Conservation (phyloP, 1,140 invertebrate genomes). For the Arion vulgaris region DNA sequence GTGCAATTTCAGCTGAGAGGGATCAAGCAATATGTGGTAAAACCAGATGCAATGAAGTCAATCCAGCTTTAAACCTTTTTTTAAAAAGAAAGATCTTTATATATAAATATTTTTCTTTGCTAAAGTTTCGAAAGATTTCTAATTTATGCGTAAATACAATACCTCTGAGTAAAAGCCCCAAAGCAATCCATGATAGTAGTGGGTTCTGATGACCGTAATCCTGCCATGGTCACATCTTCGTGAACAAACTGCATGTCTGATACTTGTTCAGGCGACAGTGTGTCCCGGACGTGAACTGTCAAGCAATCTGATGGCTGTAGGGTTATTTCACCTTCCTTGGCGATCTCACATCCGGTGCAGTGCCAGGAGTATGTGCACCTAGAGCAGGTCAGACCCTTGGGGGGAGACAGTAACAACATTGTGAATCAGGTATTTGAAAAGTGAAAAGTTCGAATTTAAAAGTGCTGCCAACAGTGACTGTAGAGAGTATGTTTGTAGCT, state of each 20-base stretch:
- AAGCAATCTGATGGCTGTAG: slow-evolving; percentile 78
- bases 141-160: background rate
- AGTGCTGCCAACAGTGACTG: background rate
- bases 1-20: too few species aligned
- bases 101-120: too few species aligned
- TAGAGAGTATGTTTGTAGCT: too few species aligned
- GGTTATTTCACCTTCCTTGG: slow-evolving; percentile 73
- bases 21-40: too few species aligned
- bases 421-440: too few species aligned
- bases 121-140: too few species aligned
- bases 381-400: slow-evolving; percentile 80
- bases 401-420: too few species aligned
- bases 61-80: too few species aligned
- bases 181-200: slow-evolving; percentile 81
- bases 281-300: slow-evolving; percentile 73
- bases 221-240: slow-evolving; percentile 69
- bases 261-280: slow-evolving; percentile 51
- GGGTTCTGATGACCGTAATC: slow-evolving; percentile 73
- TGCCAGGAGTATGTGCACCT: slow-evolving; percentile 77
- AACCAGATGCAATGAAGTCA: too few species aligned
- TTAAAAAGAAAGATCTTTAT: too few species aligned
- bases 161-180: slow-evolving; percentile 79
- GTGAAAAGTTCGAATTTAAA: background rate
- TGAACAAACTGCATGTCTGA: slow-evolving; percentile 30
- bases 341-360: slow-evolving; percentile 79